phyloP scores from a whole-genome alignment of 2,797 vertebrate genomes.

The Sebastes elongatus region DNA sequence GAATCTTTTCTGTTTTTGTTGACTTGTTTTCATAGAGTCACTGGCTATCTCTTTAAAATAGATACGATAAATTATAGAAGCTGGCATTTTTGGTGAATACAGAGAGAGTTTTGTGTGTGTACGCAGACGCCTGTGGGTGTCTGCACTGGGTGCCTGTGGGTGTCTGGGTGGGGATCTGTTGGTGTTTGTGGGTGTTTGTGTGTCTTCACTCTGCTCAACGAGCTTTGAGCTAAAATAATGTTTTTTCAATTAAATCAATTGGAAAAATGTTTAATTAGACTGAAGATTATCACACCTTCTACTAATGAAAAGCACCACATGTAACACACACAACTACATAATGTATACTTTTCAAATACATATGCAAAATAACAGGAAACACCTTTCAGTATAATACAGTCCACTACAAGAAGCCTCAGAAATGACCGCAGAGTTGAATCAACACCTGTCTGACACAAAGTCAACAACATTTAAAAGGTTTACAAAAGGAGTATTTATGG shows the following conservation, averaged over 20 bases:
- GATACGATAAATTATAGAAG: background rate
- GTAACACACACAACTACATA: background rate
- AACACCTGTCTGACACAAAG: constrained; percentile 26
- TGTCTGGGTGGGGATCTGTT: constrained; percentile 15
- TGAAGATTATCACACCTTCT: background rate
- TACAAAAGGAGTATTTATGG: background rate
- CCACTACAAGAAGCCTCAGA: background rate
- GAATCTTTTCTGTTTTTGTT: constrained; percentile 51
- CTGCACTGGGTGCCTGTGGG: constrained; percentile 27
- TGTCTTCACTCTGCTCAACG: background rate
- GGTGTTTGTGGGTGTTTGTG: background rate
- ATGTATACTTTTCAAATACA: background rate
- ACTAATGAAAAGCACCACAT: background rate
- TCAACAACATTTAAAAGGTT: constrained; percentile 13
- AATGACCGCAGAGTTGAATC: constrained; percentile 11
- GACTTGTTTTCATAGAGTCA: constrained; percentile 20
- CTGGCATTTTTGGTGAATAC: constrained; percentile 17
- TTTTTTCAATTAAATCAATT: background rate
- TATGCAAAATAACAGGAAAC: constrained; percentile 1
- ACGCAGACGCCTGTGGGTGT: constrained; percentile 18
- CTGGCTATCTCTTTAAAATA: background rate
- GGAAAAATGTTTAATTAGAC: background rate
- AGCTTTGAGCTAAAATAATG: background rate
- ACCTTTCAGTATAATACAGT: constrained; percentile 6
- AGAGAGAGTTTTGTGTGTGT: background rate